A percentile compares a stretch with the other conserved stretches of the same genome.
These are phyloP conservation scores for Triplophysa yarkandensis DNA, from an alignment of 2,797 vertebrate genomes.

Conservation along the genomic window DNA sequence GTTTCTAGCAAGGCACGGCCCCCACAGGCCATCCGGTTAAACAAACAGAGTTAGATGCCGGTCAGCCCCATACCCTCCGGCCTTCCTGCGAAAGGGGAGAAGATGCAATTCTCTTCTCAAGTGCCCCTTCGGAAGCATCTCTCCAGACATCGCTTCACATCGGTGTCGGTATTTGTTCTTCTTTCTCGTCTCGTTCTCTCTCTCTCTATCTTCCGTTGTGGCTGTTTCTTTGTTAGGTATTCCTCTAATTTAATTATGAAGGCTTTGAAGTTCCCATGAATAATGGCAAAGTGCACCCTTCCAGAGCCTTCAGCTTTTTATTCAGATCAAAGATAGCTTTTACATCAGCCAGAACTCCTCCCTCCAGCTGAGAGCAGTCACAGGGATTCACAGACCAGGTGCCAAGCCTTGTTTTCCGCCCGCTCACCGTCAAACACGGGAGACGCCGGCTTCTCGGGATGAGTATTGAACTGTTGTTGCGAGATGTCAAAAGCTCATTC, in stretches of 20 bases:
- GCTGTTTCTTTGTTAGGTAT: constrained; percentile 63
- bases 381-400: constrained; percentile 59
- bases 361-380: constrained; percentile 57
- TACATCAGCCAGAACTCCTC: constrained; percentile 56
- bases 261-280: constrained; percentile 64
- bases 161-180: constrained; percentile 48
- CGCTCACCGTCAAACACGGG: constrained; percentile 51
- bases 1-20: constrained; percentile 49
- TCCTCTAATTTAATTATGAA: constrained; percentile 63
- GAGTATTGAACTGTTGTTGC: constrained; percentile 63
- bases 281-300: constrained; percentile 58
- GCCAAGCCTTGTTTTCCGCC: constrained; percentile 53
- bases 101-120: constrained; percentile 38
- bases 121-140: constrained; percentile 47
- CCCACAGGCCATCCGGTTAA: constrained; percentile 16
- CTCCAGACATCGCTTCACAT: constrained; percentile 46
- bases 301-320: constrained; percentile 66
- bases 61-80: constrained; percentile 10
- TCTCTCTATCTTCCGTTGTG: constrained; percentile 52
- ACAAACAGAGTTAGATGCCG: neutral
- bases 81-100: constrained; percentile 14
- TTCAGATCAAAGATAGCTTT: constrained; percentile 67
- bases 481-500: constrained; percentile 56
- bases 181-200: constrained; percentile 15
- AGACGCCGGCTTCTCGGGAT: constrained; percentile 49